These are phyloP conservation scores for Matsumurasca onukii DNA, from an alignment of 1,140 invertebrate genomes.

Conservation along the genomic window DNA sequence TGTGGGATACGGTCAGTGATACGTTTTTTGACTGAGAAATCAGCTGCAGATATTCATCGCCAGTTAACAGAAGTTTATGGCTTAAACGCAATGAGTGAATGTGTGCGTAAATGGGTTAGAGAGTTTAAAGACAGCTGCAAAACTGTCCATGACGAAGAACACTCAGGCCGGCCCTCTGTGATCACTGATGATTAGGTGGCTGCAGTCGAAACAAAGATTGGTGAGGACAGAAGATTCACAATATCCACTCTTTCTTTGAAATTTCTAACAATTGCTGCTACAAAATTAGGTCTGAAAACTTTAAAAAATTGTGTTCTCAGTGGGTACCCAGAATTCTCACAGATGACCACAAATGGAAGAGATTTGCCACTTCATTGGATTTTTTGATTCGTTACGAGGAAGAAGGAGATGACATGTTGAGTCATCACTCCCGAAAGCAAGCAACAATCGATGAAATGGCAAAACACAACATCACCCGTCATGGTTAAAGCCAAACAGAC, in stretches of 20 bases:
- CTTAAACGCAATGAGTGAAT: slow-evolving; percentile 12
- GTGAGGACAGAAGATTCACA: slow-evolving; percentile 14
- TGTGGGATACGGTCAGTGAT: slow-evolving; percentile 10
- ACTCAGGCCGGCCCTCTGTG: slow-evolving; percentile 11
- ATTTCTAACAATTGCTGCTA: slow-evolving; percentile 15
- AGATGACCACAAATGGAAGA: slow-evolving; percentile 34
- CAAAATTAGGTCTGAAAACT: slow-evolving; percentile 29
- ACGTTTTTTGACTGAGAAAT: slow-evolving; percentile 3
- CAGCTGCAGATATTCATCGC: slow-evolving; percentile 13
- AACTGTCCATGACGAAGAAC: slow-evolving; percentile 16
- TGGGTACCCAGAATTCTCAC: slow-evolving; percentile 39
- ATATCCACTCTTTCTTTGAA: slow-evolving; percentile 17
- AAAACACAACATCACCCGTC: slow-evolving; percentile 5
- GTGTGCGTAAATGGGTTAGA: slow-evolving; percentile 1
- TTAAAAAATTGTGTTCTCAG: slow-evolving; percentile 20
- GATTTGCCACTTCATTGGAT: slow-evolving; percentile 17
- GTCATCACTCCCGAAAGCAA: slow-evolving; percentile 37
- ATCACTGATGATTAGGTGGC: slow-evolving; percentile 9
- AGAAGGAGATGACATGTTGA: slow-evolving; percentile 26
- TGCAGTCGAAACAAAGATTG: slow-evolving; percentile 14
- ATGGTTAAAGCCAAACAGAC: slow-evolving; percentile 1
- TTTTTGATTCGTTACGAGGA: slow-evolving; percentile 34
- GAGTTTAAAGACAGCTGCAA: slow-evolving; percentile 9
- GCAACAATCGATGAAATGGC: slow-evolving; percentile 33
- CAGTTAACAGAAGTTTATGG: slow-evolving; percentile 13